Evolutionary conservation across 2,888 invertebrate species (phyloP).

Genomic region (Andrena hattorfiana): DNA sequence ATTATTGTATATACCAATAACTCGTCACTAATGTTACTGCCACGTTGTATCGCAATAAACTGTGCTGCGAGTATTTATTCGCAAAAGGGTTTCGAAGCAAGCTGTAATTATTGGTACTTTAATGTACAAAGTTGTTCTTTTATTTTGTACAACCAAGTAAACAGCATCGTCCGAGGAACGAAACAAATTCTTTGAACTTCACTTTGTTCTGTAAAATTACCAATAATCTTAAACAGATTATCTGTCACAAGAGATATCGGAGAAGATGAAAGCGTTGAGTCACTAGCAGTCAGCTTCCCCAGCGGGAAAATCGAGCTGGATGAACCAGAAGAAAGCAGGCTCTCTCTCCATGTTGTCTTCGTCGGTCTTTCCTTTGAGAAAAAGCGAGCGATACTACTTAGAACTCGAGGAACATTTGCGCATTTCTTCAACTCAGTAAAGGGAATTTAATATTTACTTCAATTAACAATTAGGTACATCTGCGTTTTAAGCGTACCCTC

Average conservation of each 20-base stretch:
- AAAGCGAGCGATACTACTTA: slow-evolving; percentile 1
- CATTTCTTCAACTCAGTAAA: not conserved
- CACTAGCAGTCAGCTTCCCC: slow-evolving; percentile 33
- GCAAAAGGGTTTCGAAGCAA: not conserved
- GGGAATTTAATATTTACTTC: not conserved
- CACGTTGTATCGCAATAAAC: not conserved
- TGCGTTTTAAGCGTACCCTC: too few relatives aligned
- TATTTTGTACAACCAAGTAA: too few relatives aligned
- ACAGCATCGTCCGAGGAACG: too few relatives aligned
- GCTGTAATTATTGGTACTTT: not conserved
- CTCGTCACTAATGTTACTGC: not conserved
- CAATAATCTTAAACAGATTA: too few relatives aligned
- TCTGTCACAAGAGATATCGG: not conserved
- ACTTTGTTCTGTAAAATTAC: too few relatives aligned
- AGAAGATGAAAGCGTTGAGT: not conserved
- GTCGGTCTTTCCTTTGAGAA: slow-evolving; percentile 8
- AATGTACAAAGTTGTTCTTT: too few relatives aligned
- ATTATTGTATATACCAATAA: not conserved
- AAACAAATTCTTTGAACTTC: too few relatives aligned
- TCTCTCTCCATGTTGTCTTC: slow-evolving; percentile 52
- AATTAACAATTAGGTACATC: too few relatives aligned
- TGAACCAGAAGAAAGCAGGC: slow-evolving; percentile 54
- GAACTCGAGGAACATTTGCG: slow-evolving; percentile 1
- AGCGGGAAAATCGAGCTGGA: slow-evolving; percentile 43
- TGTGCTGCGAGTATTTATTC: not conserved